Evolutionary conservation across 2,113 vertebrate genomes (phyloP).

Genomic region (Odocoileus hemionus): DNA sequence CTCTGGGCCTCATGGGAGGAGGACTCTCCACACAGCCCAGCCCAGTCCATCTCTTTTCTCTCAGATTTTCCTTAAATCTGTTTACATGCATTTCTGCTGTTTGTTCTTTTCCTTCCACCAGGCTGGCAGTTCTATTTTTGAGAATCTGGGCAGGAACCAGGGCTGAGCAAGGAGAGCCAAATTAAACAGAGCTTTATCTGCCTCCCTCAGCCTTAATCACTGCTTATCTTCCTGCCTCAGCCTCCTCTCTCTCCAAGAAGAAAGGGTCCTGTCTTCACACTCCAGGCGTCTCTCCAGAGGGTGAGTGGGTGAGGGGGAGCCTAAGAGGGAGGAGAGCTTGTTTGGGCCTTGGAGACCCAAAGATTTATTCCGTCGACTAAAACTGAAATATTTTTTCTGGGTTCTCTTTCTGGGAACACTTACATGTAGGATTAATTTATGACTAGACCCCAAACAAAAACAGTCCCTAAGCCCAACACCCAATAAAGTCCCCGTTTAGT

Average conservation of each 20-base stretch:
- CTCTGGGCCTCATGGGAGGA: too few relatives aligned
- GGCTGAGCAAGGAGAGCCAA: constrained; percentile 40
- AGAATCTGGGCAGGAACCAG: constrained; percentile 52
- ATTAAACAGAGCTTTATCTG: constrained; percentile 63
- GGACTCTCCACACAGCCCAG: accelerated
- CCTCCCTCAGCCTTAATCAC: constrained; percentile 41
- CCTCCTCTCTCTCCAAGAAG: not conserved
- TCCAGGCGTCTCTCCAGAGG: not conserved
- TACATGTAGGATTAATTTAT: not conserved
- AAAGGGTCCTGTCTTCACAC: not conserved
- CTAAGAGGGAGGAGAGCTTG: not conserved
- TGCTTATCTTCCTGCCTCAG: constrained; percentile 34
- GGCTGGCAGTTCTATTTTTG: constrained; percentile 68
- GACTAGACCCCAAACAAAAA: constrained; percentile 29
- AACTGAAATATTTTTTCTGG: not conserved
- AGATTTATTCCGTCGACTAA: not conserved
- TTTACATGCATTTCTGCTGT: not conserved
- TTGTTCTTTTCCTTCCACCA: constrained; percentile 49
- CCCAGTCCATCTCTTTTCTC: too few relatives aligned
- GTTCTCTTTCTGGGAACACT: not conserved
- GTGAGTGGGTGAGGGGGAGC: not conserved
- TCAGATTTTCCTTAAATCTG: constrained; percentile 19
- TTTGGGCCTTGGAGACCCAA: not conserved
- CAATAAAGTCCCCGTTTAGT: constrained; percentile 3
- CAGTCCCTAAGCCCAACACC: not conserved